A percentile compares a stretch with the other conserved stretches of the same genome.
Conservation (phyloP, 2,113 vertebrate species). For the Centrocercus urophasianus region DNA sequence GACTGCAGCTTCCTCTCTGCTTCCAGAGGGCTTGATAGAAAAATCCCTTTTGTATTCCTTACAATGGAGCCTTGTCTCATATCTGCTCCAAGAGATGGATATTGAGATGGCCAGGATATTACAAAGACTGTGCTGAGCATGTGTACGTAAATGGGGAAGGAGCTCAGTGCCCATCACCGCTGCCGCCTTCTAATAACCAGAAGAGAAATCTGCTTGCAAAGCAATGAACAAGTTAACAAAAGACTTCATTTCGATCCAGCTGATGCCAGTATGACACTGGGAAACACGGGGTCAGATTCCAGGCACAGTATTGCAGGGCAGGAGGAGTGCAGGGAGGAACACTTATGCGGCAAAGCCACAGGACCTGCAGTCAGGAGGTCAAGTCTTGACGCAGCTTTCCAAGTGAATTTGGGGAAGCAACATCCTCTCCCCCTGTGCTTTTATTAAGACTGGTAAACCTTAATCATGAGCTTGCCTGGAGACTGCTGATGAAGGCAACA, state of each 20-base stretch:
- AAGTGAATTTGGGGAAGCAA: background rate
- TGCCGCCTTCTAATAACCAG: background rate
- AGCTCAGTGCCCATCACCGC: background rate
- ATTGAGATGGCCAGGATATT: background rate
- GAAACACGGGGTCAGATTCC: constrained; percentile 38
- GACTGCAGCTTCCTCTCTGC: background rate
- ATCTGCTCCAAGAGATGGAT: background rate
- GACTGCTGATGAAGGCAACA: background rate
- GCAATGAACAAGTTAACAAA: constrained; percentile 42
- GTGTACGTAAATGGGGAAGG: background rate
- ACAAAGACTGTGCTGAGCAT: background rate
- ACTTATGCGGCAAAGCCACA: background rate
- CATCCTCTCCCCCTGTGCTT: background rate
- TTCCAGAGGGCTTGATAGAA: constrained; percentile 2
- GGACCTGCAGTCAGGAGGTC: constrained; percentile 13
- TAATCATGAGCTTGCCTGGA: background rate
- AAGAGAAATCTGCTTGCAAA: constrained; percentile 6
- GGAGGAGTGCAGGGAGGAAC: constrained; percentile 4
- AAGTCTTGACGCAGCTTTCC: constrained; percentile 29
- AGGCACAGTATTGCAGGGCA: constrained; percentile 1
- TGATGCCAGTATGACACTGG: constrained; percentile 40
- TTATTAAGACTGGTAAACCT: background rate
- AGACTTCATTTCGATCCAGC: constrained; percentile 52
- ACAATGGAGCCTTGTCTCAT: constrained; percentile 22
- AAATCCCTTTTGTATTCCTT: background rate